phyloP scores from a whole-genome alignment of 2,113 vertebrate genomes.

The Hemiprocne comata region DNA sequence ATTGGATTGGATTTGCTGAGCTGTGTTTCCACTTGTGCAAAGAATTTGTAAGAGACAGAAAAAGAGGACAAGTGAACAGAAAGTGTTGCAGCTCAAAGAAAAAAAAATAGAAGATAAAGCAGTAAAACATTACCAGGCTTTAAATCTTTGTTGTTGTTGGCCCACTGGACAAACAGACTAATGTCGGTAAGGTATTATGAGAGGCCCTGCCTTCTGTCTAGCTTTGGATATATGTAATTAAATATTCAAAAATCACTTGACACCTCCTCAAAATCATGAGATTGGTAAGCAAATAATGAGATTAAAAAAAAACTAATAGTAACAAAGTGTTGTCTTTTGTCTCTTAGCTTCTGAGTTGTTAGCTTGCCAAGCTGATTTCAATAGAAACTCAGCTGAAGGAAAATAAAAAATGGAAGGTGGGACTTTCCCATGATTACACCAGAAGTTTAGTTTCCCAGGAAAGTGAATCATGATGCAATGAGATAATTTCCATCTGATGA shows the following conservation, averaged over 20 bases:
- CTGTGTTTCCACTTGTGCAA: not conserved
- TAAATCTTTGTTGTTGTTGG: not conserved
- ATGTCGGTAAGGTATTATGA: not conserved
- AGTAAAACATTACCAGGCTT: conserved; percentile 7
- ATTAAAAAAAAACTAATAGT: not conserved
- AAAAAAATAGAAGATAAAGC: not conserved
- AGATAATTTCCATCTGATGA: conserved; percentile 16
- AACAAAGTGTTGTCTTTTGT: not conserved
- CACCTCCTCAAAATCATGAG: not conserved
- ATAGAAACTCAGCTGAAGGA: not conserved
- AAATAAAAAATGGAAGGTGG: conserved; percentile 37
- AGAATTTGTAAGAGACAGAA: not conserved
- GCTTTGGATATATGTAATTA: not conserved
- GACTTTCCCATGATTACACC: conserved; percentile 28
- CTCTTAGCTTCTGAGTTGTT: not conserved
- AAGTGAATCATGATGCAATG: not conserved
- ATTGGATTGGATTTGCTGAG: not conserved
- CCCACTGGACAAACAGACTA: not conserved
- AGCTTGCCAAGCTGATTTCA: conserved; percentile 16
- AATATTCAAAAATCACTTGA: not conserved
- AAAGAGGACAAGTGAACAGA: not conserved
- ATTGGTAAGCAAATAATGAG: not conserved
- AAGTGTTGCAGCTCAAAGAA: not conserved
- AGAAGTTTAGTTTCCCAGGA: conserved; percentile 36
- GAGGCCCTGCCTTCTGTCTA: not conserved